Base-by-base conservation (phyloP, 2,888 invertebrate genomes). In the Eubasilissa splendida region DNA sequence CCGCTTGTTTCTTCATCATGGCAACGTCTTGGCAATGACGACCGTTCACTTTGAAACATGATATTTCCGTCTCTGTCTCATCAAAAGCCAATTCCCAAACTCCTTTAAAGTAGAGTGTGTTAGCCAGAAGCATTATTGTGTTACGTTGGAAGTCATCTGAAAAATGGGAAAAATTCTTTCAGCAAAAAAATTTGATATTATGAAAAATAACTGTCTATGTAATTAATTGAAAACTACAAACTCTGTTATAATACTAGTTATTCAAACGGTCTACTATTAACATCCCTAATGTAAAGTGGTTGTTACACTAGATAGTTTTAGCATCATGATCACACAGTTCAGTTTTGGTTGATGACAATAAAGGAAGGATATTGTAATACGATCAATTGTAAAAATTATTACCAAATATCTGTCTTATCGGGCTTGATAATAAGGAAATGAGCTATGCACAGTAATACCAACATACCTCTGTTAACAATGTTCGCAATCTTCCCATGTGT, bases 101-200 rank as follows among this genome's bases (percentile, higher is more conserved):
- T 63, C 93, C 93, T 86, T 93, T 94, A 88, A 94, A 94, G 87
- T 92, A 94, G 10, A 94, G 85, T 0, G 93, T 93, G 83, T 94
- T 94, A 0, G 92, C 89, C 14, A 94, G 84, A 0, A 94, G 76
- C 65, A 94, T 85, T 71, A 90, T 88, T 0, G 92, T 89, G 4
- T 90, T 86, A 0, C 90, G 86, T 42, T 87, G 86, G 11, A 93
- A 85, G 66, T 88, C 87, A 7, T 85, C 93, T 93, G 78, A 80
- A 80, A 80, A 71, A 4, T 7, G 2, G 42, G 42, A 42, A 42
- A 42, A 42, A 42, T 42, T 42, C 42, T 5, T 42, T 42, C 7
- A 42, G 42, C 0, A 42, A 42, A 7, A 42, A 42, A 42, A 42
- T 22, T 22, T 22, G 22, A 22, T 1, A 22, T 22, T 22, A 22